Base-by-base conservation (phyloP, 1,140 invertebrate genomes). In the Stenopsyche tienmushanensis region DNA sequence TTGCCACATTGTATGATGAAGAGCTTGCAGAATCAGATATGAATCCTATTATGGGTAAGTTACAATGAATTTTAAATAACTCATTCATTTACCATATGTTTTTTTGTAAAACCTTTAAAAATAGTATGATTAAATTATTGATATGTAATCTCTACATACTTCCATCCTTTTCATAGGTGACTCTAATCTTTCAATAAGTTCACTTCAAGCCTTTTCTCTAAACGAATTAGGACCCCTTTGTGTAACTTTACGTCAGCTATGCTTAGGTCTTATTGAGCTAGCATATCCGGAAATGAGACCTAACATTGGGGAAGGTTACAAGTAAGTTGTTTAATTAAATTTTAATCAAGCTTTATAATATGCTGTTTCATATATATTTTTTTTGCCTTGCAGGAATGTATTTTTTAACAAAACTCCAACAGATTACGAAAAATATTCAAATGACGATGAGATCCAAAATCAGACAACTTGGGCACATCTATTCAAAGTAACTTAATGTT, bases 221-320 rank as follows among this genome's bases (percentile, higher is more conserved):
- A 74, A 80, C 0, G 85, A 86, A 59, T 71, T 92, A 13, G 83
- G 86, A 1, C 82, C 83, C n/a, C 77, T 92, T 45, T 89, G 86
- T 25, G 82, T 85, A 29, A 83, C 86, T 5, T 72, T 92, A 1
- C 89, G 91, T 63, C 91, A 93, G 68, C 88, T 94, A 0, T 93
- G 93, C 70, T 79, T 96, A 10, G 93, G 93, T 9, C 81, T 97
- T 0, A 91, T 97, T 1, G 93, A 97, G 72, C 78, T 96, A 20
- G 93, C 93, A 0, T 95, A 93, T 78, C 93, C 94, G 0, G 93
- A 95, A 73, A 85, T 86, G 0, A 80, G 88, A 67, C 84, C 86
- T 0, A 82, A 77, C 8, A 73, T 86, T 7, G 74, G 76, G 24
- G 78, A 82, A n/a, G 75, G 76, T 66, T 78, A 80, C 55, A 77